Base-by-base conservation (phyloP, 1,140 invertebrate genomes). In the Aphelinus atriplicis region DNA sequence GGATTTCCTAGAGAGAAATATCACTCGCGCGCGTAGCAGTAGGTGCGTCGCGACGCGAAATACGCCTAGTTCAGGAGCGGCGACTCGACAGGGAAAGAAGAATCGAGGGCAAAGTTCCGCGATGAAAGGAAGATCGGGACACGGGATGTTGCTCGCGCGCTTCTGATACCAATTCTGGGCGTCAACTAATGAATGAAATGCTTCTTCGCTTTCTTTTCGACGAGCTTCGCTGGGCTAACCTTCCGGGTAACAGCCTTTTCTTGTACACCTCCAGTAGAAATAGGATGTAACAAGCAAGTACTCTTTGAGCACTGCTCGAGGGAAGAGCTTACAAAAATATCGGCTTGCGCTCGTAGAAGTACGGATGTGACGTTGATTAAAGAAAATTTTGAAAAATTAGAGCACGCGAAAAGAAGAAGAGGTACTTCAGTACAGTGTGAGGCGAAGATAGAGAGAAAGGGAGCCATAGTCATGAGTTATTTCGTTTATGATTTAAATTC, bases 181-280 rank as follows among this genome's bases (percentile, higher is more conserved):
- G 43, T 0, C 50, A 26, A 53, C 61, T 75, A 70, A 75, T 70
- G 68, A 75, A 75, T 70, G 73, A 71, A 75, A 71, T 70, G 68
- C 48, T 66, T 66, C 57, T 71, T 65, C 67, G 5, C 47, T 61
- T 67, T 53, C 62, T 71, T 60, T 60, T 26, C 7, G 26, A 26
- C 26, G 26, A 26, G 10, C 61, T 65, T 57, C 45, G 43, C 62
- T 56, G 26, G 6, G 66, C n/a, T 69, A 2, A 56, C 60, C 51
- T 56, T 42, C 55, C 46, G 55, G 51, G 45, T 6, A 43, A 26
- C 26, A 51, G 46, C 46, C 51, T 26, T 45, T 66, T 55, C 26
- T 51, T n/a, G 9, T 48, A 10, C 7, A 42, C 3, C 4, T 43
- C 43, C 3, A 4, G 3, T 43, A 9, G 26, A 26, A 26, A 26